A percentile compares a stretch with the other conserved stretches of the same genome.
Evolutionary conservation across 2,888 invertebrate species (phyloP).

Genomic region (Cyclophora albipunctata): DNA sequence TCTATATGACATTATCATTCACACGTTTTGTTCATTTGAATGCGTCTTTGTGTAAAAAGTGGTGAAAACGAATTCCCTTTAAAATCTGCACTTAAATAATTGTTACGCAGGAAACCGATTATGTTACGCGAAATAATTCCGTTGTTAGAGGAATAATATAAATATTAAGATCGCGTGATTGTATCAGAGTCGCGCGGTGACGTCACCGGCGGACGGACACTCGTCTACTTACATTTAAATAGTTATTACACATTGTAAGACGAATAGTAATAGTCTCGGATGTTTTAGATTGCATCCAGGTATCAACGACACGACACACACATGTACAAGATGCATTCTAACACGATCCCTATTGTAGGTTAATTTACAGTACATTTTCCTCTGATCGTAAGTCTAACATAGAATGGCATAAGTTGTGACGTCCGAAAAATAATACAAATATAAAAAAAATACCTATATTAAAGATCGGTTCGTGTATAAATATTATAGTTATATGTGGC

Average conservation of each 20-base stretch:
- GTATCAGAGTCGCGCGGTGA: conserved; percentile 2
- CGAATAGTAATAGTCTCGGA: conserved; percentile 35
- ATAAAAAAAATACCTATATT: conserved; percentile 56
- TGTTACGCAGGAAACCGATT: conserved; percentile 9
- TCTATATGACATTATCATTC: neutral
- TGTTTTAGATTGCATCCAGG: conserved; percentile 18
- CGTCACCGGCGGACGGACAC: conserved; percentile 8
- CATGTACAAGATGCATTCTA: conserved; percentile 29
- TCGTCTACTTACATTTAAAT: conserved; percentile 12
- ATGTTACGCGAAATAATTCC: neutral
- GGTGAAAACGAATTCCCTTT: too few relatives aligned
- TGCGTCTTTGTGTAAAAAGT: too few relatives aligned
- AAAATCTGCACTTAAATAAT: neutral
- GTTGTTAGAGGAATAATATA: neutral
- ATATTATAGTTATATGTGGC: conserved; percentile 45
- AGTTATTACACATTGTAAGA: conserved; percentile 37
- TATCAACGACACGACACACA: conserved; percentile 3
- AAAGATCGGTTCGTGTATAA: conserved; percentile 57
- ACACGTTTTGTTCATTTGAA: neutral
- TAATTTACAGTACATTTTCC: conserved; percentile 55
- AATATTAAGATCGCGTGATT: neutral
- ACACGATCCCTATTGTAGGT: conserved; percentile 33
- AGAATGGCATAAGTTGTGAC: conserved; percentile 60
- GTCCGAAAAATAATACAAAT: conserved; percentile 63
- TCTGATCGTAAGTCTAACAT: conserved; percentile 44